phyloP scores from a whole-genome alignment of 1,140 invertebrate species.

The Brachionus asplanchnoidis region DNA sequence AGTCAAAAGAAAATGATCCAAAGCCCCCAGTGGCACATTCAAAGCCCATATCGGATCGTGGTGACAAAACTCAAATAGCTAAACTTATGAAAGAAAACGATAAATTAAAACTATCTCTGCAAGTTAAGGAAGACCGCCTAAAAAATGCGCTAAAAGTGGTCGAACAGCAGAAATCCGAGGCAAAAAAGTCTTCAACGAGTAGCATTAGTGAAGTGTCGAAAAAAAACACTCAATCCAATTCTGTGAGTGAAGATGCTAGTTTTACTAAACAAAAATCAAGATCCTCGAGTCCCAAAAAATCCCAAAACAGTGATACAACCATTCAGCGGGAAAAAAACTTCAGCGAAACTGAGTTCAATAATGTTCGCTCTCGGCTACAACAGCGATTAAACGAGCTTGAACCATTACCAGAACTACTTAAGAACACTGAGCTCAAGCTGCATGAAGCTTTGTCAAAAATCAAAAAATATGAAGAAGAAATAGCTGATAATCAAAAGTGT shows the following conservation, averaged over 20 bases:
- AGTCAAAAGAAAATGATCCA: neutral
- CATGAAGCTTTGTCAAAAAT: conserved; percentile 51
- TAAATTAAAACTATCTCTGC: neutral
- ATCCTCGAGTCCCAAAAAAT: neutral
- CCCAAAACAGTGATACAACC: neutral
- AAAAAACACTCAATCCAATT: neutral
- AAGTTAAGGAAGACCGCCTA: conserved; percentile 22
- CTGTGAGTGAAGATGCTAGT: neutral
- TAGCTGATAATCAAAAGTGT: conserved; percentile 49
- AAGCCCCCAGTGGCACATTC: neutral
- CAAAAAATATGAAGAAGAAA: conserved; percentile 48
- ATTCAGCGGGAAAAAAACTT: conserved; percentile 44
- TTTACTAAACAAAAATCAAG: conserved; percentile 6
- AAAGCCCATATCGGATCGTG: neutral
- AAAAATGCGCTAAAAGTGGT: conserved; percentile 14
- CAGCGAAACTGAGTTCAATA: conserved; percentile 51
- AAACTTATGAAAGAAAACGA: conserved; percentile 28
- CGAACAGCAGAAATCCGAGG: neutral
- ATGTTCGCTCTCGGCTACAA: conserved; percentile 50
- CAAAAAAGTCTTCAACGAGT: neutral
- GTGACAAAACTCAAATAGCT: neutral
- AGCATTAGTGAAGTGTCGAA: neutral
- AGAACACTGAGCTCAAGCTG: conserved; percentile 52
- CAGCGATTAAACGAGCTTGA: conserved; percentile 54
- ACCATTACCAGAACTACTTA: conserved; percentile 55